Evolutionary conservation across 2,888 invertebrate species (phyloP), one percentile per base, ranked within the genome.

Genomic region (Abscondita cerata): DNA sequence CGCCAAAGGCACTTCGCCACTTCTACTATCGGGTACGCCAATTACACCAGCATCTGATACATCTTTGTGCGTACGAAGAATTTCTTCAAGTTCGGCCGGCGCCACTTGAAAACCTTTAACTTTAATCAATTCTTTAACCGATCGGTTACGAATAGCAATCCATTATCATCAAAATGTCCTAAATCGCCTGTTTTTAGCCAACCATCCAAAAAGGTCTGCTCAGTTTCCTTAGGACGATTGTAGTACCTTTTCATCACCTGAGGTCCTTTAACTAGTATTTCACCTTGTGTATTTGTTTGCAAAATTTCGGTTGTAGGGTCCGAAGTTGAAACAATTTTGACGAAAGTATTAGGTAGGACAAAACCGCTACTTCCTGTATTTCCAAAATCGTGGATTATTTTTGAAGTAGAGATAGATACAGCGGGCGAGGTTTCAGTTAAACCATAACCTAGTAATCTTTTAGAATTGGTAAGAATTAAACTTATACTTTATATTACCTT

Each of bases 221-320:
- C 80, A 6, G 90, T 95, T 0, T 91, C 92, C 74, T 89, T 82
- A 1, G 87, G 86, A 72, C 91, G 90, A 65, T 91, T 86, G 65
- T 85, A 84, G 76, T 95, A 95, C 0, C 92, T 91, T 61, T 84
- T 82, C 91, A 93, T 94, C 0, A 93, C 86, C 79, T 93, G 91
- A 0, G 93, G 92, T 0, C 94, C 93, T 59, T 86, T 85, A 0
- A 92, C 79, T 56, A 88, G 84, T 2, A 94, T 76, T 76, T 95
- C 94, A 1, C 95, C 95, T n/a, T 80, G 79, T 81, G 86, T 75
- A 48, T 76, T 70, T 6, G 75, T 75, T 1, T 75, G 76, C 47
- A 78, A 54, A 12, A 72, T 70, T 41, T 60, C 67, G 19, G 62
- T 65, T 51, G 62, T 67, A 13, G 69, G 64, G 56, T 76, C 73